Percentiles rank a stretch among this genome's conserved stretches.
phyloP scores from a whole-genome alignment of 2,113 vertebrate species.

The Mesoclemmys tuberculata region DNA sequence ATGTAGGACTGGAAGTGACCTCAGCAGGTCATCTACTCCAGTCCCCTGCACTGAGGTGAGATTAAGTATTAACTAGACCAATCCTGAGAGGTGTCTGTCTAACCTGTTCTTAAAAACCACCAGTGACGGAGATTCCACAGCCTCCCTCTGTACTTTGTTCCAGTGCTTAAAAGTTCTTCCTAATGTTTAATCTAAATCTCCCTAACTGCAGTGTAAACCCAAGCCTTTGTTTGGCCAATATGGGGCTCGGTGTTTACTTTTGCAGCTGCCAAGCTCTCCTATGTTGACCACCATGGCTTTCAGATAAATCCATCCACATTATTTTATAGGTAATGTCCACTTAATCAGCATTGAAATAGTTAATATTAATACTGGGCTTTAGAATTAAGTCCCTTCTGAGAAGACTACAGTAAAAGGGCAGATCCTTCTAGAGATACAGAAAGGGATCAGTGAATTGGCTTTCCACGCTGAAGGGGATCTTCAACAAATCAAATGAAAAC shows the following conservation, averaged over 20 bases:
- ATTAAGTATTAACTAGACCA: too few relatives aligned
- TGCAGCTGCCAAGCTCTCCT: background rate
- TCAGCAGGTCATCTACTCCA: too few relatives aligned
- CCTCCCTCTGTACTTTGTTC: background rate
- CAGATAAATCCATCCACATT: background rate
- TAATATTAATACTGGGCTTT: background rate
- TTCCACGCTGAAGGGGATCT: background rate
- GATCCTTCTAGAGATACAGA: background rate
- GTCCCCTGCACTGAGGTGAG: too few relatives aligned
- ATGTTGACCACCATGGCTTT: background rate
- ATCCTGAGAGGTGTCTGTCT: background rate
- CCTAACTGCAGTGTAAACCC: too few relatives aligned
- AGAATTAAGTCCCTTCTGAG: background rate
- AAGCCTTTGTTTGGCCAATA: too few relatives aligned
- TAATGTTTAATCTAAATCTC: too few relatives aligned
- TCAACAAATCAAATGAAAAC: background rate
- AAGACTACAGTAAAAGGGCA: background rate
- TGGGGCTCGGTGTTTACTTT: background rate
- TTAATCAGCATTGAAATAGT: background rate
- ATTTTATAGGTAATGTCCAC: too few relatives aligned
- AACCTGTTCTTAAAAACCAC: background rate
- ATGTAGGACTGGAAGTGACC: too few relatives aligned
- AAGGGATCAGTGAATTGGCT: background rate
- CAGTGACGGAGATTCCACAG: background rate
- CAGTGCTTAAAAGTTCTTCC: background rate